phyloP scores from a whole-genome alignment of 2,888 invertebrate genomes.

The Cetonia aurata region DNA sequence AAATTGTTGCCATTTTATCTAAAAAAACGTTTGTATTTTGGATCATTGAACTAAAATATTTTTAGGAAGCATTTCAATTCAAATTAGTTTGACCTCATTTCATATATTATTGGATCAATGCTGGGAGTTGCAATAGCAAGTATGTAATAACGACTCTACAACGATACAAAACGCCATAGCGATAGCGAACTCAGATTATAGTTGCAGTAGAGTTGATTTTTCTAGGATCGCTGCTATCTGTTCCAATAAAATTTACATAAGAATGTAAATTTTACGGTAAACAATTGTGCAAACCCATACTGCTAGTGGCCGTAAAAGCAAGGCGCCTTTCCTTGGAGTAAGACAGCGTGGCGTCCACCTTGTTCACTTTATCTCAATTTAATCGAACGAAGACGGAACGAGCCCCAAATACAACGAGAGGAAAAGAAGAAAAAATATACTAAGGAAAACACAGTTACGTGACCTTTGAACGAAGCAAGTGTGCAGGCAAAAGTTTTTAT shows the following conservation, averaged over 20 bases:
- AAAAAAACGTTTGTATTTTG: too few relatives aligned
- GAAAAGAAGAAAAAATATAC: conserved; percentile 11
- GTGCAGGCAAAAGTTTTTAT: neutral
- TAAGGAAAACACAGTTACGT: conserved; percentile 22
- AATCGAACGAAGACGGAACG: conserved; percentile 4
- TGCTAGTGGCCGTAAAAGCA: neutral
- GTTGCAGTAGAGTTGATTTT: conserved; percentile 31
- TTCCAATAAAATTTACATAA: conserved; percentile 42
- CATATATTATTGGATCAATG: neutral
- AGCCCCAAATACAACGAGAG: conserved; percentile 13
- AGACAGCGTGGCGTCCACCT: conserved; percentile 8
- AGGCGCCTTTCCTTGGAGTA: neutral
- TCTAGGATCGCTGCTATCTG: conserved; percentile 19
- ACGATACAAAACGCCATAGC: conserved; percentile 1
- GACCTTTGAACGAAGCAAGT: conserved; percentile 21
- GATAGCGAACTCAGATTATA: conserved; percentile 17
- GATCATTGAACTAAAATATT: too few relatives aligned
- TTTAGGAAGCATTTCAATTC: too few relatives aligned
- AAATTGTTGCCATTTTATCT: too few relatives aligned
- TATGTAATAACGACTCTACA: conserved; percentile 18
- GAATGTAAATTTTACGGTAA: conserved; percentile 42
- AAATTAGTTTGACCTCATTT: neutral
- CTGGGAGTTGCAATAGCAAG: neutral
- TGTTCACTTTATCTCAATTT: conserved; percentile 24
- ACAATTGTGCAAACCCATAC: conserved; percentile 32